Percentiles rank a stretch among this genome's conserved stretches.
Evolutionary conservation across 2,797 vertebrate species (phyloP).

Genomic region (Pagetopsis macropterus): DNA sequence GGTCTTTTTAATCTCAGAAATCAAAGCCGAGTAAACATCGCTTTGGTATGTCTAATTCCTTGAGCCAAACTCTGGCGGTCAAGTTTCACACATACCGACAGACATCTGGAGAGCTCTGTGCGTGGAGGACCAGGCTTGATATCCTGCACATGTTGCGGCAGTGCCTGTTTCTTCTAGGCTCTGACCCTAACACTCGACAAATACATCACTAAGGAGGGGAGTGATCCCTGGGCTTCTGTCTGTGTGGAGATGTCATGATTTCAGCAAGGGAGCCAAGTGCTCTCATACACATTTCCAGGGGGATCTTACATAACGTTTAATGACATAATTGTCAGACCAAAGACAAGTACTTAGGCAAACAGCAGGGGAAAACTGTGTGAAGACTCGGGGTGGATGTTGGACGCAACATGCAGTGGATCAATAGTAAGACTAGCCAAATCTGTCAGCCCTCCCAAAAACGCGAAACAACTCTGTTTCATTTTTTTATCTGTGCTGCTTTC

Average conservation of each 20-base stretch:
- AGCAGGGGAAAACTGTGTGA: slow-evolving; percentile 37
- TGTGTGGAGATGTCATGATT: slow-evolving; percentile 63
- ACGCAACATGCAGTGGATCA: slow-evolving; percentile 20
- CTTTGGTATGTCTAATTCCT: slow-evolving; percentile 74
- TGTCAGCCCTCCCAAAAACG: slow-evolving; percentile 32
- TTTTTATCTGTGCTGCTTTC: slow-evolving; percentile 31
- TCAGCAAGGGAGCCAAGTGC: slow-evolving; percentile 36
- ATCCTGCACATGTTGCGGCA: slow-evolving; percentile 69
- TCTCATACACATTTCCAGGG: slow-evolving; percentile 54
- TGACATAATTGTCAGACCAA: slow-evolving; percentile 55
- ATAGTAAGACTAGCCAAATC: slow-evolving; percentile 24
- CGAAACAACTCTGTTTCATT: slow-evolving; percentile 32
- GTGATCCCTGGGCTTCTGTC: slow-evolving; percentile 71
- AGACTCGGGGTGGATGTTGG: slow-evolving; percentile 38
- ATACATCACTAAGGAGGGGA: slow-evolving; percentile 61
- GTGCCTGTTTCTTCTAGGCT: slow-evolving; percentile 47
- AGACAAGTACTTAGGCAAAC: slow-evolving; percentile 52
- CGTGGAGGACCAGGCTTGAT: slow-evolving; percentile 67
- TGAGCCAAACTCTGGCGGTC: slow-evolving; percentile 69
- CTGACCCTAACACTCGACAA: slow-evolving; percentile 65
- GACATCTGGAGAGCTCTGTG: slow-evolving; percentile 73
- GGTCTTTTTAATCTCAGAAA: slow-evolving; percentile 79
- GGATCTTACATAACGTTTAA: slow-evolving; percentile 49
- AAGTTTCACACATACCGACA: slow-evolving; percentile 78
- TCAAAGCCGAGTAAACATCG: slow-evolving; percentile 83